Base-by-base conservation (phyloP, 1,140 invertebrate genomes). In the Acromyrmex charruanus region DNA sequence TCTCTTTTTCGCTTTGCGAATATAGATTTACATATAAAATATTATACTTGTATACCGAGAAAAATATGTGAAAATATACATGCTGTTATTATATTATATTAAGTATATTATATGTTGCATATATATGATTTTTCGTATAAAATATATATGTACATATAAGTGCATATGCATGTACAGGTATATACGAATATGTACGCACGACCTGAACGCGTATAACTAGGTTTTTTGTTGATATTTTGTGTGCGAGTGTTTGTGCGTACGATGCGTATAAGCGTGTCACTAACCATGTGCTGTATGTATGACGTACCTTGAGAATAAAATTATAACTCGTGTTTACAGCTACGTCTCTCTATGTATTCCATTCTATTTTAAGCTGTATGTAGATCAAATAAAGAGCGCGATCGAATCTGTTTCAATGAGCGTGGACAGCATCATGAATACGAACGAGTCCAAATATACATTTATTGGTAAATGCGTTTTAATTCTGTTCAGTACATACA, bases 271-370 rank as follows among this genome's bases (percentile, higher is more conserved):
- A 71, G 63, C 68, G 77, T 87, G 77, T 92, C 85, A 84, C 66
- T 92, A 91, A 90, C 87, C 92, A 44, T 44, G 90, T 94, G 93
- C 93, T 92, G 91, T 92, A 85, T 91, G 90, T 92, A 90, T 92
- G 68, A 80, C 10, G 39, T 44, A 44, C 25, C 86, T 90, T 90
- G 90, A 91, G 89, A 94, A 93, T 93, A 93, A 44, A 94, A 93
- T 88, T 90, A 92, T 89, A 86, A 91, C 66, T 91, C 88, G 82
- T 91, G 87, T 94, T 94, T 92, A 86, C 89, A 92, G 88, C 51
- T 88, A 84, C 21, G 28, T 72, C 18, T 59, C 18, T 59, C 18
- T 2, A 7, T 53, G 12, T 28, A 35, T 35, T 68, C 3, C 39
- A 18, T n/a, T 65, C 18, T 16, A 31, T 65, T 59, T 80, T 53